Conservation (phyloP, 30 jellyfish, hydroid and myxozoan genomes). For the Hydra vulgaris region DNA sequence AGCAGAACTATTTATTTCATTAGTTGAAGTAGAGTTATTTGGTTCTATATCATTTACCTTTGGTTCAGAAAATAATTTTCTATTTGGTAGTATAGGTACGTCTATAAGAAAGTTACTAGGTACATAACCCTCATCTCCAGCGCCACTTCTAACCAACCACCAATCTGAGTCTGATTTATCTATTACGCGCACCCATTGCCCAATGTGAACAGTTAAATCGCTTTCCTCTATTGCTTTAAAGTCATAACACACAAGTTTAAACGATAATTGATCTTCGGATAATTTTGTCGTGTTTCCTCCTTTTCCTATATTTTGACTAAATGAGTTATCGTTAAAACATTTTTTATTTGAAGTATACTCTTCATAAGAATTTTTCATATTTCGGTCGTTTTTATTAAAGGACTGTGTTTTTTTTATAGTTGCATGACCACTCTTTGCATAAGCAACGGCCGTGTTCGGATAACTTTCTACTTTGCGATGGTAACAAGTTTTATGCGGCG, state of each 20-base stretch:
- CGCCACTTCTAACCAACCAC: background rate
- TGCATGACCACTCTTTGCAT: background rate
- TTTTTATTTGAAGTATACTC: background rate
- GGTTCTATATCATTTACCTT: background rate
- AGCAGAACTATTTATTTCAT: background rate
- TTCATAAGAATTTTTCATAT: background rate
- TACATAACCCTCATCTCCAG: background rate
- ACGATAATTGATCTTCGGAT: background rate
- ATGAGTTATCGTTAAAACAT: background rate
- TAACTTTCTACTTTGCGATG: too few species aligned
- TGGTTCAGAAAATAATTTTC: background rate
- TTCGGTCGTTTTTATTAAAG: background rate
- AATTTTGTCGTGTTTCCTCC: too few species aligned
- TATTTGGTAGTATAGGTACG: background rate
- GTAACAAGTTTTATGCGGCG: too few species aligned
- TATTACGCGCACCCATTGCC: conserved; percentile 8
- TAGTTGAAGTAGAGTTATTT: background rate
- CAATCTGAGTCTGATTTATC: conserved; percentile 1
- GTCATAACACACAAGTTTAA: background rate
- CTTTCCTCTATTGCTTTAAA: background rate
- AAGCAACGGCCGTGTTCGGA: background rate
- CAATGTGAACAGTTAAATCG: background rate
- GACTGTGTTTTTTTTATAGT: background rate
- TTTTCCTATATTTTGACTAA: too few species aligned
- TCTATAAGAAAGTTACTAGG: conserved; percentile 2